These are phyloP conservation scores for Patella ulyssiponensis DNA, from an alignment of 2,888 invertebrate genomes.

Conservation along the genomic window DNA sequence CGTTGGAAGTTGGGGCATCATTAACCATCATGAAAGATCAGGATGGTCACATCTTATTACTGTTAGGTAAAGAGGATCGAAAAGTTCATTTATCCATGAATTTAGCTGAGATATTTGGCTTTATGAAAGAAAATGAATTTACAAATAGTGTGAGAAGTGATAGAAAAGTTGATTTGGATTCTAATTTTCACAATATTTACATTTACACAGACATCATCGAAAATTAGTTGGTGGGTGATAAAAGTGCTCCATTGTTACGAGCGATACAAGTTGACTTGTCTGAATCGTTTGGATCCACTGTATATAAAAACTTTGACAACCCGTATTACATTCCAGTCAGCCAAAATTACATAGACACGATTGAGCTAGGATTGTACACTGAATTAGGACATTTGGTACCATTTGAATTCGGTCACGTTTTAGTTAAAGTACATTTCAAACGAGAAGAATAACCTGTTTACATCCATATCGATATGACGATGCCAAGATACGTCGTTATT, in stretches of 20 bases:
- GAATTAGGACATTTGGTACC: background rate
- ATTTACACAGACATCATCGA: too few species aligned
- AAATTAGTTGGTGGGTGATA: too few species aligned
- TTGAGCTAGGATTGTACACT: background rate
- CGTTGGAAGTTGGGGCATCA: background rate
- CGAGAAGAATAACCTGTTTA: background rate
- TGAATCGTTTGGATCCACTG: background rate
- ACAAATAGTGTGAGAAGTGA: background rate
- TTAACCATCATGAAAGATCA: background rate
- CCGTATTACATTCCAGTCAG: background rate
- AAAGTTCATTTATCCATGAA: background rate
- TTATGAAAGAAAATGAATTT: background rate
- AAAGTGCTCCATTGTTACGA: too few species aligned
- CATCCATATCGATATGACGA: background rate
- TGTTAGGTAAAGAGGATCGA: background rate
- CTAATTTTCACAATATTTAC: too few species aligned
- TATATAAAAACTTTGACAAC: background rate
- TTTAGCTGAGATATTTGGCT: background rate
- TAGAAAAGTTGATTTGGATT: too few species aligned
- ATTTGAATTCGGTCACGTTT: background rate
- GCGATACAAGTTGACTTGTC: background rate
- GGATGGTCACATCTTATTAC: background rate
- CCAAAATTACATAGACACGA: background rate
- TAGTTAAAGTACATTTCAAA: background rate
- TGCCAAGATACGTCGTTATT: background rate